phyloP scores from a whole-genome alignment of 2,113 vertebrate species.

The Apodemus sylvaticus region DNA sequence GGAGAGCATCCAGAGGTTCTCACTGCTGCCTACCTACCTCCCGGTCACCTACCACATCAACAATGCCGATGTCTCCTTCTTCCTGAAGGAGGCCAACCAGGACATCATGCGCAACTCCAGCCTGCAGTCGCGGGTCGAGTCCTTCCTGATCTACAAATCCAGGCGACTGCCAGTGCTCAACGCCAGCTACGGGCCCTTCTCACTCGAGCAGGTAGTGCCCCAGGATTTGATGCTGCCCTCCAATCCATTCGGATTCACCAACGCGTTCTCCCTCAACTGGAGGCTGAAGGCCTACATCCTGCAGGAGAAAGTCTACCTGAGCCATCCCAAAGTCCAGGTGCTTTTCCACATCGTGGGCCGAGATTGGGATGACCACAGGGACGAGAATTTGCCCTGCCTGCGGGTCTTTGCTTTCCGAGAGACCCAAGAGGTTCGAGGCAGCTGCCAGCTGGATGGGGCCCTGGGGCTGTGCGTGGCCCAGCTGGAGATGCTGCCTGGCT shows the following conservation, averaged over 20 bases:
- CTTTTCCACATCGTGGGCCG: constrained; percentile 93
- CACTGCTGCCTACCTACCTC: constrained; percentile 93
- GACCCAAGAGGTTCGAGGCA: constrained; percentile 92
- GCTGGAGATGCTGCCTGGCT: constrained; percentile 90
- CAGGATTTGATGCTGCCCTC: constrained; percentile 88
- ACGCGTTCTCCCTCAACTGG: constrained; percentile 92
- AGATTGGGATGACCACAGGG: constrained; percentile 93
- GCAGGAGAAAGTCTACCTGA: constrained; percentile 88
- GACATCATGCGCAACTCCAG: constrained; percentile 94
- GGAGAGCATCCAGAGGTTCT: constrained; percentile 89
- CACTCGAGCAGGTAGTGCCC: constrained; percentile 89
- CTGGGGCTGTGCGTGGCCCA: constrained; percentile 93
- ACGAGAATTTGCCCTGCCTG: constrained; percentile 92
- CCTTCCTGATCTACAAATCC: constrained; percentile 93
- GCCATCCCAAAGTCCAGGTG: constrained; percentile 92
- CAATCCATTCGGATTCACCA: constrained; percentile 83
- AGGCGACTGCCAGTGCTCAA: constrained; percentile 88
- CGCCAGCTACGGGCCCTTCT: constrained; percentile 93
- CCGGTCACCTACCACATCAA: constrained; percentile 93
- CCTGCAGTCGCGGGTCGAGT: constrained; percentile 90
- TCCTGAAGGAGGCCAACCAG: constrained; percentile 93
- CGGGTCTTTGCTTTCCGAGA: constrained; percentile 95
- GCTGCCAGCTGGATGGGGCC: constrained; percentile 90
- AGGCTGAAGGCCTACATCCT: constrained; percentile 92
- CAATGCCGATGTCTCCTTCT: constrained; percentile 90